Evolutionary conservation across 2,888 invertebrate species (phyloP).

Genomic region (Dione juno): DNA sequence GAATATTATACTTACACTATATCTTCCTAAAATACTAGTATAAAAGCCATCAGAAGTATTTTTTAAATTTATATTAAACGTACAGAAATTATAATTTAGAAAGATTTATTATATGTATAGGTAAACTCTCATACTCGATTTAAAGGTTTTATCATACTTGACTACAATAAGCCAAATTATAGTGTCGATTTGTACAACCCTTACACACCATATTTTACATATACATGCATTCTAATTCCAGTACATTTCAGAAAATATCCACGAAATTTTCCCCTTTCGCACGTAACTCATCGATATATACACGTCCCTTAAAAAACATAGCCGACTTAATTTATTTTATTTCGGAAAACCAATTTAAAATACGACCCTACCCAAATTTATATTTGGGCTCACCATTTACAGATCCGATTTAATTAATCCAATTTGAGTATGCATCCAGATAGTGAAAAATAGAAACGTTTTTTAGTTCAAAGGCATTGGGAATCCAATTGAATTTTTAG

Average conservation of each 20-base stretch:
- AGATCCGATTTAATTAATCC: constrained; percentile 42
- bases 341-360: constrained; percentile 24
- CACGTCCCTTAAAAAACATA: background rate
- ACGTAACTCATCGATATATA: background rate
- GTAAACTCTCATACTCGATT: too few species aligned
- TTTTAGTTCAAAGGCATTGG: constrained; percentile 40
- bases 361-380: constrained; percentile 25
- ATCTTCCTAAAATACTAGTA: too few species aligned
- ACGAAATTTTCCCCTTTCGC: background rate
- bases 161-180: too few species aligned
- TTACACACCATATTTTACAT: background rate
- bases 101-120: too few species aligned
- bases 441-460: constrained; percentile 43
- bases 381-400: constrained; percentile 27
- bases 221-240: background rate
- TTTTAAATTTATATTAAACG: too few species aligned
- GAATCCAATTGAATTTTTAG: constrained; percentile 44
- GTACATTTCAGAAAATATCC: background rate
- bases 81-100: too few species aligned
- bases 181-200: too few species aligned
- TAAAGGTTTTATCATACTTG: too few species aligned
- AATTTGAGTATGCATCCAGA: constrained; percentile 29
- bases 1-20: too few species aligned
- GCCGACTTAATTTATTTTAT: constrained; percentile 20
- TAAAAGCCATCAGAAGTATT: too few species aligned